Evolutionary conservation across 2,113 vertebrate genomes (phyloP).

Genomic region (Dasyornis broadbenti): DNA sequence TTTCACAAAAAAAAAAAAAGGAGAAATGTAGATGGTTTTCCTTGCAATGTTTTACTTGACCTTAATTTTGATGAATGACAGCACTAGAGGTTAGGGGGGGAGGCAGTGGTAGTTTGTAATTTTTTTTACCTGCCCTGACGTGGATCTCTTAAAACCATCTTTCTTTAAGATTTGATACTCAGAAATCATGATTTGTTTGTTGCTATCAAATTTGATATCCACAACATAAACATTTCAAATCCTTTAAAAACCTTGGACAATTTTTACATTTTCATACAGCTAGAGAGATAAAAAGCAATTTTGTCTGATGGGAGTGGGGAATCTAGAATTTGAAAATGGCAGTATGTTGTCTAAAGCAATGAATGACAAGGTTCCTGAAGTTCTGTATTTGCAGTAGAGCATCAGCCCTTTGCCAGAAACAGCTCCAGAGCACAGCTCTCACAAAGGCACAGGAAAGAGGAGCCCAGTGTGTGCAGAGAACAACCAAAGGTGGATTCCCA

Average conservation of each 20-base stretch:
- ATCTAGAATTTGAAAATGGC: background rate
- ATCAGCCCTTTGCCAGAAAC: background rate
- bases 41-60: background rate
- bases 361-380: background rate
- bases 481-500: background rate
- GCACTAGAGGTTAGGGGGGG: background rate
- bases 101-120: background rate
- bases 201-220: background rate
- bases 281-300: background rate
- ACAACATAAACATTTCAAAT: background rate
- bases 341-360: background rate
- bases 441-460: background rate
- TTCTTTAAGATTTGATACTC: background rate
- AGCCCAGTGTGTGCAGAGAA: background rate
- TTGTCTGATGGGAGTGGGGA: background rate
- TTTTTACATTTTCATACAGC: background rate
- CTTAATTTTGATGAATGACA: background rate
- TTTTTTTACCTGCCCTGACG: background rate
- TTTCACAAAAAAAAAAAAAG: background rate
- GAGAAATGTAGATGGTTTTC: background rate
- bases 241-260: background rate
- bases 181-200: background rate
- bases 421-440: background rate
- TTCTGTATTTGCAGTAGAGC: background rate
- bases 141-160: background rate